These are phyloP conservation scores for Girardinichthys multiradiatus DNA, from an alignment of 2,113 vertebrate species.

Conservation along the genomic window DNA sequence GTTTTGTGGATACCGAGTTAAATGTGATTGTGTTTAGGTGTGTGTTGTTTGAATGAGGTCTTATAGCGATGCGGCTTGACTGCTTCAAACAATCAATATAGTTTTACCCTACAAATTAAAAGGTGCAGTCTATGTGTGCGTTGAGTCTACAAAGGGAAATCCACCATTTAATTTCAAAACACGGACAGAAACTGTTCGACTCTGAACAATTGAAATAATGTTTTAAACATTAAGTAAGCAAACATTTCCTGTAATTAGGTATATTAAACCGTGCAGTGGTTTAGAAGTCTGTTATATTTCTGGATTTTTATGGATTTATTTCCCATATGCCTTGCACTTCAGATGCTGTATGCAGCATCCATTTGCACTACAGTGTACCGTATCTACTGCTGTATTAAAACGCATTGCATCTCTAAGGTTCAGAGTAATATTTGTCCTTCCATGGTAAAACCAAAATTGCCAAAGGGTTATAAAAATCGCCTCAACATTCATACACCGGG, in stretches of 20 bases:
- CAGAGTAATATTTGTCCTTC: constrained; percentile 17
- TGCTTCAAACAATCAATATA: constrained; percentile 18
- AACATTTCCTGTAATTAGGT: background rate
- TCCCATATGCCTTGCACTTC: constrained; percentile 10
- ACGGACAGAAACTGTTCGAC: background rate
- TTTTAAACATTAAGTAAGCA: background rate
- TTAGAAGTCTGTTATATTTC: background rate
- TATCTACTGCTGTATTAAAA: constrained; percentile 28
- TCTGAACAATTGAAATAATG: background rate
- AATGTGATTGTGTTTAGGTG: constrained; percentile 38
- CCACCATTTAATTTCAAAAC: background rate
- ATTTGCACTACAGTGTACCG: constrained; percentile 7
- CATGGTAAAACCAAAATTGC: constrained; percentile 14
- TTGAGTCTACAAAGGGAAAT: background rate
- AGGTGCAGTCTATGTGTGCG: constrained; percentile 1
- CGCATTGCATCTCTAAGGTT: constrained; percentile 14
- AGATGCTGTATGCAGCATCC: constrained; percentile 23
- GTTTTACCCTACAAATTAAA: constrained; percentile 20
- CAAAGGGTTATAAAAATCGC: constrained; percentile 16
- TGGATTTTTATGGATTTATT: too few relatives aligned
- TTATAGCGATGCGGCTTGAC: background rate
- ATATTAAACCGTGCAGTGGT: background rate
- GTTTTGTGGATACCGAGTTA: constrained; percentile 46
- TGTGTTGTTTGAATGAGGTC: background rate
- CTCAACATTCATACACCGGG: constrained; percentile 10